Base-by-base conservation (phyloP, 2,113 vertebrate genomes). In the Dermatemys mawii region DNA sequence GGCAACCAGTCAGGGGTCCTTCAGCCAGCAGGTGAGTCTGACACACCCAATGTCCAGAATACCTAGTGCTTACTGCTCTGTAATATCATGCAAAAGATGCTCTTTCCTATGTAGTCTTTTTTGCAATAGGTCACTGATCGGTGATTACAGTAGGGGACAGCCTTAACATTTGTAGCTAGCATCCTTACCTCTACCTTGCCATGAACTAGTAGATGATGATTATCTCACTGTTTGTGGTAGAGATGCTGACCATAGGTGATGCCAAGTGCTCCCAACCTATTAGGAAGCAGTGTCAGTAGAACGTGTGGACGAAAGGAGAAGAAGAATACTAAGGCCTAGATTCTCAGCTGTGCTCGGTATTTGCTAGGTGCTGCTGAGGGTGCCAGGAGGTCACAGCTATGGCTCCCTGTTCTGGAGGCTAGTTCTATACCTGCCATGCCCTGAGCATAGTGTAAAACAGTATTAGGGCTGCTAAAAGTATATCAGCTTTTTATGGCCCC, bases 401-500 rank as follows among this genome's bases (percentile, higher is more conserved):
- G 4, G 48, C 86, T 84, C 53, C 19, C 44, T 38, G 53, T 48
- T 48, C 32, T 9, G 6, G 21, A 60, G 41, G 53, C 2, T 1
- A n/a, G 46, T 49, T 55, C 54, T 32, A 35, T 86, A 79, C n/a
- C 75, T 78, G 46, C 51, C 32, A 78, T 48, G 67, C 46, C 27
- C 49, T 38, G 21, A 54, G 49, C 53, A 22, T 4, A 3, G 32
- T 79, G 86, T 51, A 89, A n/a, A 49, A 38, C 60, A 26, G 70
- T 75, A 11, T 44, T 8, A 75, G 4, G 38, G 24, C 22, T 75
- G 41, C 41, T 76, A 9, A 86, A 78, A 91, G 81, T 84, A 49
- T 24, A 81, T 75, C 49, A 81, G 46, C 86, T 53, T 76, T 78
- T 41, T 78, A 4, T 91, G 86, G 96, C 95, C 96, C 96, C 93